Evolutionary conservation across 2,797 vertebrate genomes (phyloP).

Genomic region (Dryobates pubescens): DNA sequence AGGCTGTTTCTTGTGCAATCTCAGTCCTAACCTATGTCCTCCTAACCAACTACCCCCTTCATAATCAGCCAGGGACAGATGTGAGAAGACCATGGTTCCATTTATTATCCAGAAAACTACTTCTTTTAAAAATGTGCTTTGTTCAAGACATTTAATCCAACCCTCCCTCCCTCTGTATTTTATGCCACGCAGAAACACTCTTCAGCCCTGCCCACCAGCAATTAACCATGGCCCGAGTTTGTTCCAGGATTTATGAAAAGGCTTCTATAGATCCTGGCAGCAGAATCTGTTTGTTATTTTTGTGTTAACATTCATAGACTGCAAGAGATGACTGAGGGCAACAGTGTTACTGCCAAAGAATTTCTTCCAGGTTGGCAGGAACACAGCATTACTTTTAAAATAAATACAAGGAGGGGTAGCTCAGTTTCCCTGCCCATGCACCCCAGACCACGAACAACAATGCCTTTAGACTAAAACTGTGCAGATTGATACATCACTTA

Average conservation of each 20-base stretch:
- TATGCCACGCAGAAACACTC: neutral
- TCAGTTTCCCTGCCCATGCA: neutral
- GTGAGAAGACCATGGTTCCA: fast-evolving
- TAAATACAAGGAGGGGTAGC: neutral
- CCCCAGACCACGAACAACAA: neutral
- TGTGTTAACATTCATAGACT: neutral
- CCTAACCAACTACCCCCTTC: neutral
- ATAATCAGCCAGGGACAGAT: neutral
- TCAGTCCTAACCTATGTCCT: neutral
- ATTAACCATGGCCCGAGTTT: neutral
- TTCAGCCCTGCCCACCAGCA: neutral
- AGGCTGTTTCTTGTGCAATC: neutral
- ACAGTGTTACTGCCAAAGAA: neutral
- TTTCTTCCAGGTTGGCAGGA: neutral
- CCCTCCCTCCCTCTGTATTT: neutral
- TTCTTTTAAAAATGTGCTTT: neutral
- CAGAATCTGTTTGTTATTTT: slow-evolving; percentile 33
- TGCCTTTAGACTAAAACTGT: neutral
- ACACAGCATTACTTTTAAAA: neutral
- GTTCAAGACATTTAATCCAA: neutral
- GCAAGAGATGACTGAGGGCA: neutral
- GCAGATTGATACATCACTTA: neutral
- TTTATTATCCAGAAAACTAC: neutral
- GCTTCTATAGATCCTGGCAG: slow-evolving; percentile 2
- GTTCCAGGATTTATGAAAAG: slow-evolving; percentile 8